These are phyloP conservation scores for Perca fluviatilis DNA, from an alignment of 2,113 vertebrate species.

Conservation along the genomic window DNA sequence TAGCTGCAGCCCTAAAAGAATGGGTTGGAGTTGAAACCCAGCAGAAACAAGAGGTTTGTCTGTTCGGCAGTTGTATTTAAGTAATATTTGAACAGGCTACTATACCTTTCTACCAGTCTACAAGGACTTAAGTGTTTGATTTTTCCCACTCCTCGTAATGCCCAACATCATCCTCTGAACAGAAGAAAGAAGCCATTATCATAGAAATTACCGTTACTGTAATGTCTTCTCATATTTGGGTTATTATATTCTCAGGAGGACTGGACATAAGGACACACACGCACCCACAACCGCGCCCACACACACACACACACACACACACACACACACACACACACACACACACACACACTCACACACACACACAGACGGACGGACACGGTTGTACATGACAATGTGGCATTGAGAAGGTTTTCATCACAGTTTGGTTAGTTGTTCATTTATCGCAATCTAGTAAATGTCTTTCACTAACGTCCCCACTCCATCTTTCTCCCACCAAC, in stretches of 20 bases:
- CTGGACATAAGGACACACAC: neutral
- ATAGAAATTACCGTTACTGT: neutral
- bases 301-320: conserved; percentile 16
- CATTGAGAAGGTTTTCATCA: conserved; percentile 28
- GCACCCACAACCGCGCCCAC: too few species aligned
- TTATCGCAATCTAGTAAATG: conserved; percentile 54
- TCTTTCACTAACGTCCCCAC: conserved; percentile 43
- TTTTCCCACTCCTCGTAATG: neutral
- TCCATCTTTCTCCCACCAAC: conserved; percentile 49
- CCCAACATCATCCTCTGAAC: neutral
- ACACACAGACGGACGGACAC: neutral
- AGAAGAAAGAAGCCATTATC: conserved; percentile 17
- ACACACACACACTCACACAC: too few species aligned
- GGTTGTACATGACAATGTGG: neutral
- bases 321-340: conserved; percentile 2
- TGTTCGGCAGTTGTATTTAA: neutral
- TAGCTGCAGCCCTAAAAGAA: too few species aligned
- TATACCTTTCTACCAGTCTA: neutral
- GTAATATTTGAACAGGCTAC: too few species aligned
- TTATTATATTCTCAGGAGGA: conserved; percentile 8
- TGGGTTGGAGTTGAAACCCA: neutral
- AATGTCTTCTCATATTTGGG: conserved; percentile 16
- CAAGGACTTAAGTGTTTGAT: neutral
- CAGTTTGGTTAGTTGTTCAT: conserved; percentile 45
- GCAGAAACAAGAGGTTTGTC: neutral